These are phyloP conservation scores for Petrocephalus zakoni DNA, from an alignment of 2,113 vertebrate species.

Conservation along the genomic window DNA sequence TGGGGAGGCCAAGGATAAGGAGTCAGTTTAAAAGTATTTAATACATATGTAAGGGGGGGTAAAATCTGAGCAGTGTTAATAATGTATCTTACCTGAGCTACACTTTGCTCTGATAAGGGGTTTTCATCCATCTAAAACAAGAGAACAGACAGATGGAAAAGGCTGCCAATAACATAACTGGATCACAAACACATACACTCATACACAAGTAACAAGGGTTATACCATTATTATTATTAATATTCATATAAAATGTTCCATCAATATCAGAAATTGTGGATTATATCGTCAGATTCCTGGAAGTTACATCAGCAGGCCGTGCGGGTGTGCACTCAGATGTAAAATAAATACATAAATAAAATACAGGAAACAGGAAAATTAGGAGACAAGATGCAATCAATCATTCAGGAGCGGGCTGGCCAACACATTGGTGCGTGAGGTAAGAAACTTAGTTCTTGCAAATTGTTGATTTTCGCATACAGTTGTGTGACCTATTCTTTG, in stretches of 20 bases:
- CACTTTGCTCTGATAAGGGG: constrained; percentile 67
- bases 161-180: not conserved
- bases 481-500: not conserved
- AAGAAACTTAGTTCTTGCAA: not conserved
- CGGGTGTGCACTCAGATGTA: not conserved
- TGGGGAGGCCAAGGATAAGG: not conserved
- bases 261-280: not conserved
- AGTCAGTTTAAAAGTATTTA: not conserved
- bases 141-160: constrained; percentile 17
- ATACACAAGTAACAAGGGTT: not conserved
- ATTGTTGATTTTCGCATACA: not conserved
- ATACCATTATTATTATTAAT: not conserved
- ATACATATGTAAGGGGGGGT: not conserved
- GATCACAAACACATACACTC: not conserved
- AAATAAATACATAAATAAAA: not conserved
- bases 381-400: not conserved
- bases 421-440: not conserved
- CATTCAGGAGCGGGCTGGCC: not conserved
- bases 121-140: constrained; percentile 62
- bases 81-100: constrained; percentile 66
- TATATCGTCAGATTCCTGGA: not conserved
- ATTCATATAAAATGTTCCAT: not conserved
- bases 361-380: not conserved
- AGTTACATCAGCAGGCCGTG: not conserved
- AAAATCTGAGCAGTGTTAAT: not conserved